A percentile compares a stretch with the other conserved stretches of the same genome.
These are phyloP conservation scores for Copsychus sechellarum DNA, from an alignment of 2,113 vertebrate species.

Conservation along the genomic window DNA sequence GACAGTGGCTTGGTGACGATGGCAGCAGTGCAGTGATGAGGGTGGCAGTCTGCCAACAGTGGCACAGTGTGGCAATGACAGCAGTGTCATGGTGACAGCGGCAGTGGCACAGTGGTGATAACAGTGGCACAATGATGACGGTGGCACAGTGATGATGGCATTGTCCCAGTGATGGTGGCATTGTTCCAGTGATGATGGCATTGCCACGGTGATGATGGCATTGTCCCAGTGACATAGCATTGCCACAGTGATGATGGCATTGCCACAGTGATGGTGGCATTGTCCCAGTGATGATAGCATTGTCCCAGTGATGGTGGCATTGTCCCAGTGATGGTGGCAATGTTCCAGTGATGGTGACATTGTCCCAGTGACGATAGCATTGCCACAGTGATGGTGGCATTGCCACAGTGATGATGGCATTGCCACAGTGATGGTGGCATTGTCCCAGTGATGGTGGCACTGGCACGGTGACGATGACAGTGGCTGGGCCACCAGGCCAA, in stretches of 20 bases:
- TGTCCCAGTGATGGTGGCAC: fast-evolving
- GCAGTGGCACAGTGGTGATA: too few species aligned
- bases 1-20: fast-evolving
- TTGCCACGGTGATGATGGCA: fast-evolving
- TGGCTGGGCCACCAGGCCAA: fast-evolving
- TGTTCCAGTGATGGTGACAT: not conserved
- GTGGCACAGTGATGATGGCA: too few species aligned
- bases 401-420: too few species aligned
- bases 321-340: not conserved
- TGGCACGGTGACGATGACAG: fast-evolving
- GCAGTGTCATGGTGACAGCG: fast-evolving
- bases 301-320: too few species aligned
- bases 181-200: fast-evolving
- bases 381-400: too few species aligned
- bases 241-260: too few species aligned
- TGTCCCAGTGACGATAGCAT: not conserved
- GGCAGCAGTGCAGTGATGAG: fast-evolving
- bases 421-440: fast-evolving
- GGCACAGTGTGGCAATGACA: fast-evolving
- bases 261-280: fast-evolving
- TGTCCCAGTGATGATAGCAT: fast-evolving
- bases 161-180: too few species aligned
- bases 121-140: too few species aligned
- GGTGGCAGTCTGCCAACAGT: not conserved
- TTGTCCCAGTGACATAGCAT: too few species aligned